Evolutionary conservation across 23 tunicate genomes (phyloP).

Genomic region (Clavelina lepadiformis): DNA sequence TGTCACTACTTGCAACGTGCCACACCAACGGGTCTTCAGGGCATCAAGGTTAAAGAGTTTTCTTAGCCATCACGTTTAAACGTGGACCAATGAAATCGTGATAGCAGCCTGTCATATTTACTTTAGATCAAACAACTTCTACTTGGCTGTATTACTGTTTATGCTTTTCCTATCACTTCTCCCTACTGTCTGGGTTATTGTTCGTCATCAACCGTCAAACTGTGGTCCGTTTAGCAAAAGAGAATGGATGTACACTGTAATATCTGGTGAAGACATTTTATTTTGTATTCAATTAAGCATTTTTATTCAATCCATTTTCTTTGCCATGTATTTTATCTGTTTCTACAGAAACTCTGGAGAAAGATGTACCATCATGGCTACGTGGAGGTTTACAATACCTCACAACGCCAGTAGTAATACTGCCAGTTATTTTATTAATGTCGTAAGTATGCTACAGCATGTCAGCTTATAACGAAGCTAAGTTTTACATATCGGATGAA

Average conservation of each 20-base stretch:
- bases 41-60: conserved; percentile 85
- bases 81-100: too few species aligned
- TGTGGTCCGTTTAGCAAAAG: conserved; percentile 68
- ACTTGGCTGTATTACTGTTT: conserved; percentile 60
- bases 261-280: too few species aligned
- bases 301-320: too few species aligned
- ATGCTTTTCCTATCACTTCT: conserved; percentile 77
- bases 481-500: too few species aligned
- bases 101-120: too few species aligned
- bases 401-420: conserved; percentile 54
- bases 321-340: background rate
- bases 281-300: too few species aligned
- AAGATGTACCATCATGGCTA: conserved; percentile 52
- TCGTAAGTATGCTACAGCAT: too few species aligned
- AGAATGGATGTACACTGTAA: conserved; percentile 51
- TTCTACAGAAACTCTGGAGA: conserved; percentile 39
- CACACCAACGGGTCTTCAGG: conserved; percentile 62
- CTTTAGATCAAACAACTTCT: conserved; percentile 73
- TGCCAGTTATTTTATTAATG: conserved; percentile 56
- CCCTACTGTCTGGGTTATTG: conserved; percentile 76
- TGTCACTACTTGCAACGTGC: conserved; percentile 66
- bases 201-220: conserved; percentile 46
- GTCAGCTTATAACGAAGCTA: too few species aligned
- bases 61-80: too few species aligned
- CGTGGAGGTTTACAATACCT: conserved; percentile 23